Conservation (phyloP, 2,888 invertebrate species). For the Nomada hirtipes region DNA sequence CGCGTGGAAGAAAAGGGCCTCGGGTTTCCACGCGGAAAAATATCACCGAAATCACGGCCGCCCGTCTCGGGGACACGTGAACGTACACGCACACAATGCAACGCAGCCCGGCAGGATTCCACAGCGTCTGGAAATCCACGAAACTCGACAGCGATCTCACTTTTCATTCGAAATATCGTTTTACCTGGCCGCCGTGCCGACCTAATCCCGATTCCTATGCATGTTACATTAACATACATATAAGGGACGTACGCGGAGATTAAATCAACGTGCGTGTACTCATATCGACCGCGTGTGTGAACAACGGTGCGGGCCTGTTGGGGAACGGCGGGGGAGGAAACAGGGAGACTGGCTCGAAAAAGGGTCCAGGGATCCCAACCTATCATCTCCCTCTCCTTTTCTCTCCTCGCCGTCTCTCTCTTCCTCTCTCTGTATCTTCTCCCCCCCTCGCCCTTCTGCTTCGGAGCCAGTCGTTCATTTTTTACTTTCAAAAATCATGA, state of each 20-base stretch:
- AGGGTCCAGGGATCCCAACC: conserved; percentile 57
- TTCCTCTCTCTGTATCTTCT: conserved; percentile 19
- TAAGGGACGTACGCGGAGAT: conserved; percentile 40
- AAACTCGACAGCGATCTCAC: conserved; percentile 23
- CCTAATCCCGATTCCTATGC: conserved; percentile 33
- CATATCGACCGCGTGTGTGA: conserved; percentile 61
- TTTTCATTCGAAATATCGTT: conserved; percentile 41
- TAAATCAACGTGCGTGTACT: conserved; percentile 55
- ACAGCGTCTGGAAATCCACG: conserved; percentile 29
- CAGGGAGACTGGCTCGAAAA: conserved; percentile 58
- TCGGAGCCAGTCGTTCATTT: conserved; percentile 79
- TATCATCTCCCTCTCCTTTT: neutral
- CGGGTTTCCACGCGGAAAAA: neutral
- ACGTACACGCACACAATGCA: too few species aligned
- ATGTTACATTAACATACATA: conserved; percentile 67
- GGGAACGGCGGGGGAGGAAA: conserved; percentile 40
- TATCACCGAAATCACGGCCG: neutral
- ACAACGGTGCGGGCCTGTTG: conserved; percentile 31
- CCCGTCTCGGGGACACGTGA: neutral
- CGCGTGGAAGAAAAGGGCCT: neutral
- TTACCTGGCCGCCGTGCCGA: conserved; percentile 18
- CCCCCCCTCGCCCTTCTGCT: conserved; percentile 35
- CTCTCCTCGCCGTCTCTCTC: conserved; percentile 14
- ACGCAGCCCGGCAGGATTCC: neutral
- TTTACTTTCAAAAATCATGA: conserved; percentile 85